A percentile compares a stretch with the other conserved stretches of the same genome.
Conservation (phyloP, 2,888 invertebrate species). For the Rhagonycha lutea region DNA sequence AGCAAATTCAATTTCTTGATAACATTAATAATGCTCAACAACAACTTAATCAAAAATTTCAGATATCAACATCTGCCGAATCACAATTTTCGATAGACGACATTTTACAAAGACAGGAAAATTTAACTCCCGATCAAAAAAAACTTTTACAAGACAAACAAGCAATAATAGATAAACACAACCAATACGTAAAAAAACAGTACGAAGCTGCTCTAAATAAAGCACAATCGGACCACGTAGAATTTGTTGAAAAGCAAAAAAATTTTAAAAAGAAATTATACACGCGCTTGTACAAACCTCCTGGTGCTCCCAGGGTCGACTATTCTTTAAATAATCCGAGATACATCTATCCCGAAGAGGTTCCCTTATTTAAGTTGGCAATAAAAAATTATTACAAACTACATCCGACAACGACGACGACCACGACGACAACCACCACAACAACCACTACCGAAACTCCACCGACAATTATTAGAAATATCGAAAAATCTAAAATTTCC, state of each 20-base stretch:
- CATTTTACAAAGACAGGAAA: conserved; percentile 42
- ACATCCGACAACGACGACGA: conserved; percentile 71
- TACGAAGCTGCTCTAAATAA: conserved; percentile 80
- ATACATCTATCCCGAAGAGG: conserved; percentile 66
- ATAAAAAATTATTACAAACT: conserved; percentile 69
- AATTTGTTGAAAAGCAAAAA: conserved; percentile 71
- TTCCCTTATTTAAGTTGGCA: conserved; percentile 67
- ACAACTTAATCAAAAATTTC: conserved; percentile 35
- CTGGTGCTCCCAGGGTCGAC: conserved; percentile 41
- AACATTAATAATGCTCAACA: conserved; percentile 26
- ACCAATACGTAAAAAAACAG: conserved; percentile 77
- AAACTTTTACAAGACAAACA: conserved; percentile 73
- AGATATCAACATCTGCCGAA: conserved; percentile 42
- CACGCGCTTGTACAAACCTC: conserved; percentile 48
- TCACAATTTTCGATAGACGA: conserved; percentile 35
- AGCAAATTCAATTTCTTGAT: conserved; percentile 17
- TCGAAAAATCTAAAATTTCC: background rate
- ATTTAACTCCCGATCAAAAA: conserved; percentile 60
- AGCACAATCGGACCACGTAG: conserved; percentile 72
- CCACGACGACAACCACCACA: conserved; percentile 67
- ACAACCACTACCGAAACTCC: conserved; percentile 46
- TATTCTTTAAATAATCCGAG: conserved; percentile 51
- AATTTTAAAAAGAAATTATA: conserved; percentile 62
- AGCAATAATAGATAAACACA: conserved; percentile 74
- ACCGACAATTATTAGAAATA: background rate